These are phyloP conservation scores for Odontamblyopus rebecca DNA, from an alignment of 2,797 vertebrate genomes.

Conservation along the genomic window DNA sequence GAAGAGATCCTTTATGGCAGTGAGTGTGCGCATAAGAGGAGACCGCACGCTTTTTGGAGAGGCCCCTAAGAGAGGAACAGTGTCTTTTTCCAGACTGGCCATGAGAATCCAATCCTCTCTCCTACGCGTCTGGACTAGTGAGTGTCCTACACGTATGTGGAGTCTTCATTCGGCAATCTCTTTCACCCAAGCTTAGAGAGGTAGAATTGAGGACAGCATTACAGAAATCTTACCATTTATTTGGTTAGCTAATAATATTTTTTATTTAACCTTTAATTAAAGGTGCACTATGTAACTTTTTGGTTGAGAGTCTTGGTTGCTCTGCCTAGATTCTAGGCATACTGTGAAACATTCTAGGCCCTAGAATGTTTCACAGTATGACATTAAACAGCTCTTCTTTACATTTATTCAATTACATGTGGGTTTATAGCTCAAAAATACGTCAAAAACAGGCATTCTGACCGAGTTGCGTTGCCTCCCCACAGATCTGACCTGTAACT, in stretches of 20 bases:
- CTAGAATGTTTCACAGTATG: too few relatives aligned
- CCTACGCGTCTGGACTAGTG: conserved; percentile 69
- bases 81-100: conserved; percentile 67
- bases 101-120: conserved; percentile 73
- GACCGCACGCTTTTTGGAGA: conserved; percentile 64
- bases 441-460: too few relatives aligned
- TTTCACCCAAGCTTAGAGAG: conserved; percentile 37
- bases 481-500: too few relatives aligned
- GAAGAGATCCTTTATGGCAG: conserved; percentile 74
- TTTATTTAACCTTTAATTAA: background rate
- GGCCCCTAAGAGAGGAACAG: conserved; percentile 62
- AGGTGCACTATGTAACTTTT: too few relatives aligned
- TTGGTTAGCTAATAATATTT: background rate
- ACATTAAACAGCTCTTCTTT: too few relatives aligned
- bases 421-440: too few relatives aligned
- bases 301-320: too few relatives aligned
- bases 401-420: too few relatives aligned
- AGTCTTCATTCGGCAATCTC: conserved; percentile 10
- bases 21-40: conserved; percentile 70
- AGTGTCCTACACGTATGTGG: conserved; percentile 61
- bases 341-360: too few relatives aligned
- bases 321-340: too few relatives aligned
- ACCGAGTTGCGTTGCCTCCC: too few relatives aligned
- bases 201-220: conserved; percentile 56
- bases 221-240: background rate